phyloP scores from a whole-genome alignment of 2,113 vertebrate genomes.

The Morone saxatilis region DNA sequence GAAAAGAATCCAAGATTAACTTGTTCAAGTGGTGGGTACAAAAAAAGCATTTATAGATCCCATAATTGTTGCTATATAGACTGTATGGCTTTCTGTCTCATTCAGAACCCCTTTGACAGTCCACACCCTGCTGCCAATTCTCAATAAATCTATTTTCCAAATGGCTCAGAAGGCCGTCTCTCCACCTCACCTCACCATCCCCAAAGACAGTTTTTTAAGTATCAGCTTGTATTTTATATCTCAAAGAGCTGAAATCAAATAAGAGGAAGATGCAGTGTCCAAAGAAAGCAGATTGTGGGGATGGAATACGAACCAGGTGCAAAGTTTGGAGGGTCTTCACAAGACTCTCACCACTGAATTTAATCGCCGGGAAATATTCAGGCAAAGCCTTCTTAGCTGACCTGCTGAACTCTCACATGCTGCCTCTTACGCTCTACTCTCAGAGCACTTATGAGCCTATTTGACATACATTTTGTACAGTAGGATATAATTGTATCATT shows the following conservation, averaged over 20 bases:
- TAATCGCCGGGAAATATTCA: constrained; percentile 70
- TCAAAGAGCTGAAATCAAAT: constrained; percentile 78
- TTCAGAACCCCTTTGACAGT: constrained; percentile 41
- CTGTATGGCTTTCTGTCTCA: constrained; percentile 49
- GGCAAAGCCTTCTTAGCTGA: constrained; percentile 47
- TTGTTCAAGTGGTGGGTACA: constrained; percentile 52
- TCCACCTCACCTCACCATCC: constrained; percentile 52
- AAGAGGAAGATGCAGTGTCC: constrained; percentile 73
- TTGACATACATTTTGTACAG: constrained; percentile 39
- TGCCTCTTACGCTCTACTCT: constrained; percentile 22
- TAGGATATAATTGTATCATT: constrained; percentile 29
- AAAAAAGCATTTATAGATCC: constrained; percentile 60
- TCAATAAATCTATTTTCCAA: constrained; percentile 71
- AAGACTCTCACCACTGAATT: constrained; percentile 72
- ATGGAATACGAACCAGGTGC: constrained; percentile 81
- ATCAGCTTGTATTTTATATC: constrained; percentile 73
- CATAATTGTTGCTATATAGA: constrained; percentile 64
- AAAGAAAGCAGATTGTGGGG: constrained; percentile 80
- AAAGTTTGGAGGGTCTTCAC: constrained; percentile 78
- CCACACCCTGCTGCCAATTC: constrained; percentile 62
- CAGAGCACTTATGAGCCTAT: constrained; percentile 19
- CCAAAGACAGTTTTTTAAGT: constrained; percentile 59
- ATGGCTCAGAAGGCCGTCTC: constrained; percentile 41
- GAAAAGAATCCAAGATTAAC: constrained; percentile 58
- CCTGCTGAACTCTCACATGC: constrained; percentile 51